phyloP scores from a whole-genome alignment of 2,797 vertebrate species.

The Pangasius djambal region DNA sequence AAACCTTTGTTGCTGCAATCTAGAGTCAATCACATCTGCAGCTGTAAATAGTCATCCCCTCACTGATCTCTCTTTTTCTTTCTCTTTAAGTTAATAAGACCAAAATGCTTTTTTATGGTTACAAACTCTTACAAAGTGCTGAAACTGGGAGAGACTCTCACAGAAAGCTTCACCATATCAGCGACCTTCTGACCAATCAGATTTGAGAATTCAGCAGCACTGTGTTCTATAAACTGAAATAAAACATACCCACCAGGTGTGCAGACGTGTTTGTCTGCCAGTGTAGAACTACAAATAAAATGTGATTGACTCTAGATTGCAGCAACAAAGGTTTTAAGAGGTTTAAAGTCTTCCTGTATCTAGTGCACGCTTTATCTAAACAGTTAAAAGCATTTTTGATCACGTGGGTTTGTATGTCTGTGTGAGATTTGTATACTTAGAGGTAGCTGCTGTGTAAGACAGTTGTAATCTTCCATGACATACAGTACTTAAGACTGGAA shows the following conservation, averaged over 20 bases:
- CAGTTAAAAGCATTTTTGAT: neutral
- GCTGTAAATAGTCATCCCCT: neutral
- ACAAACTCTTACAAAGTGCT: neutral
- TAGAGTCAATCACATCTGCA: too few species aligned
- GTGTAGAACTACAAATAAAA: neutral
- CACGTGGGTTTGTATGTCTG: neutral
- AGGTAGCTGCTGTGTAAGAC: neutral
- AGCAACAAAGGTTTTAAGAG: neutral
- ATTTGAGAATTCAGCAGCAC: neutral
- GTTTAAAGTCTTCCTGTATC: neutral
- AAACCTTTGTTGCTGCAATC: too few species aligned
- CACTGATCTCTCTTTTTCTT: neutral
- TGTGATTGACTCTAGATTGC: neutral
- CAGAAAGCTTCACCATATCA: neutral
- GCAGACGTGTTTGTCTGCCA: neutral
- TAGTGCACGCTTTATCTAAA: neutral
- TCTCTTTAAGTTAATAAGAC: neutral
- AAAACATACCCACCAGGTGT: neutral
- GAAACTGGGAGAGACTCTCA: neutral
- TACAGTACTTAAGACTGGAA: neutral
- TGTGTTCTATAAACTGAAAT: neutral
- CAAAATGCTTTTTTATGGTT: neutral
- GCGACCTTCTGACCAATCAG: neutral
- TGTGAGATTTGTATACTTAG: neutral
- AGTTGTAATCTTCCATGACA: constrained; percentile 9